A percentile compares a stretch with the other conserved stretches of the same genome.
Conservation (phyloP, 2,113 vertebrate species). For the Gallinago paraguaiae region DNA sequence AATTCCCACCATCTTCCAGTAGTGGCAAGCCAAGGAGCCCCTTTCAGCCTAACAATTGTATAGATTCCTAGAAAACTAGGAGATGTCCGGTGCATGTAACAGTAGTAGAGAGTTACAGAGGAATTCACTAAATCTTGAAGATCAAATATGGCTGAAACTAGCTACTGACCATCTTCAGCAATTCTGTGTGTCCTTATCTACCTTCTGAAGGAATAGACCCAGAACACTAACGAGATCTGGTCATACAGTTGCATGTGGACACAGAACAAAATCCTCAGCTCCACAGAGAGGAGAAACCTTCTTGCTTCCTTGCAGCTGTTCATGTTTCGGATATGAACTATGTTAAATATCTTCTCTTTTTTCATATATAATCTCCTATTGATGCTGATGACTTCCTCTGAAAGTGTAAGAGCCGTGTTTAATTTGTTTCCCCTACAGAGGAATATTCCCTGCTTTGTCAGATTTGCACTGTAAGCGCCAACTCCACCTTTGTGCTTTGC, state of each 20-base stretch:
- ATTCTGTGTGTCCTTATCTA: not conserved
- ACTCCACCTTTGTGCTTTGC: not conserved
- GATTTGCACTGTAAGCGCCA: not conserved
- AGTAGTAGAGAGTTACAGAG: not conserved
- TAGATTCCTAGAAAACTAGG: not conserved
- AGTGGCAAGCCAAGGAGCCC: not conserved
- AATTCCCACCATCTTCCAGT: not conserved
- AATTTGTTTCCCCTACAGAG: not conserved
- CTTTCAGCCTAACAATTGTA: not conserved
- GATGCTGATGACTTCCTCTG: not conserved
- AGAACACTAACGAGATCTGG: not conserved
- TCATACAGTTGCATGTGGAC: not conserved
- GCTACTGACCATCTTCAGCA: not conserved
- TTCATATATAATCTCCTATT: not conserved
- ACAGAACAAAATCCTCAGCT: not conserved
- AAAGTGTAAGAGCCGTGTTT: not conserved
- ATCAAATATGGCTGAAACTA: not conserved
- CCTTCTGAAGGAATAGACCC: not conserved
- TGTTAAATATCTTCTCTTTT: not conserved
- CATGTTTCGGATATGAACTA: not conserved
- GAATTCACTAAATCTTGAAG: not conserved
- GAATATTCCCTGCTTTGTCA: not conserved
- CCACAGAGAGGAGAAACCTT: not conserved
- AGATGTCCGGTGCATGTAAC: rapidly evolving
- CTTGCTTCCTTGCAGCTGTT: not conserved